Conservation (phyloP, 2,113 vertebrate genomes). For the Poeciliopsis occidentalis region DNA sequence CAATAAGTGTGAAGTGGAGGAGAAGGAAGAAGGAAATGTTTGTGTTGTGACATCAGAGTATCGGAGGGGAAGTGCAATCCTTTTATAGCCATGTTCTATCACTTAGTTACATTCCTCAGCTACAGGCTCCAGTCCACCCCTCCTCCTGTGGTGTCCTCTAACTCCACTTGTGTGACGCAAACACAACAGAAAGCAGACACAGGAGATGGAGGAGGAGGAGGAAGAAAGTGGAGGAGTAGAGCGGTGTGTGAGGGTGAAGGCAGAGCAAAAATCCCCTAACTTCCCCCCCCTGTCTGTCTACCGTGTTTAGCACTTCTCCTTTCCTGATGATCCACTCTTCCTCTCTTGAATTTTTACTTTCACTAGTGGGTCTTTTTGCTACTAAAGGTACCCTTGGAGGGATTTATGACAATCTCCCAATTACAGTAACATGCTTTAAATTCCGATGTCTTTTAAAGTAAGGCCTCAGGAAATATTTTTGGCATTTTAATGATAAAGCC, state of each 20-base stretch:
- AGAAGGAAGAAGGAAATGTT: conserved; percentile 67
- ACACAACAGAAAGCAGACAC: conserved; percentile 39
- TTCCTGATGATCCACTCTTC: conserved; percentile 47
- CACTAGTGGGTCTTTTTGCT: conserved; percentile 19
- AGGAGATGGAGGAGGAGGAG: conserved; percentile 7
- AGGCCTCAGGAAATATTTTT: not conserved
- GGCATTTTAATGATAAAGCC: not conserved
- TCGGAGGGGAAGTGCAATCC: conserved; percentile 71
- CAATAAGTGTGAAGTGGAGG: conserved; percentile 53
- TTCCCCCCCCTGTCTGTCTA: conserved; percentile 17
- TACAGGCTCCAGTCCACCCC: conserved; percentile 40
- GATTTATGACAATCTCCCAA: conserved; percentile 7
- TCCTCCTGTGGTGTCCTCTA: conserved; percentile 46
- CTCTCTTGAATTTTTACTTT: conserved; percentile 61
- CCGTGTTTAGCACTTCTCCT: conserved; percentile 46
- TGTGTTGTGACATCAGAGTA: conserved; percentile 70
- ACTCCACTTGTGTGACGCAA: conserved; percentile 64
- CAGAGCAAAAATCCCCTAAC: conserved; percentile 64
- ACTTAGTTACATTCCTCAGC: conserved; percentile 68
- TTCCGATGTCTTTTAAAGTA: conserved; percentile 12
- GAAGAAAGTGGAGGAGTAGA: not conserved
- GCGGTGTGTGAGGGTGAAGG: conserved; percentile 15
- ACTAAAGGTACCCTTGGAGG: not conserved
- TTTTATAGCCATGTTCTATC: conserved; percentile 76
- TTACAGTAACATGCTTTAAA: conserved; percentile 10